Evolutionary conservation across 1,140 invertebrate species (phyloP).

Genomic region (Sipha flava): DNA sequence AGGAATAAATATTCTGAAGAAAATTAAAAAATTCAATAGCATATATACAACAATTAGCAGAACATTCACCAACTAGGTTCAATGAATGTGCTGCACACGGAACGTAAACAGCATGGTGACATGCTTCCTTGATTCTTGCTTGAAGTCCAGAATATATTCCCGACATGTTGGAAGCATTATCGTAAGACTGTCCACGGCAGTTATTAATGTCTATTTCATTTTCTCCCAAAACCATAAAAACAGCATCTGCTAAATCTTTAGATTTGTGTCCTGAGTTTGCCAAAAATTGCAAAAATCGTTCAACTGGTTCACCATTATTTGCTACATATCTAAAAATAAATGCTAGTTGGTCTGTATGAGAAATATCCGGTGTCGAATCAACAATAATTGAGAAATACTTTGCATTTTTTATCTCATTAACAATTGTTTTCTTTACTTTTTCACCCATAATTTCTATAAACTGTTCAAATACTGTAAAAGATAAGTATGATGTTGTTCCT

Average conservation of each 20-base stretch:
- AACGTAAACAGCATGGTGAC: not conserved
- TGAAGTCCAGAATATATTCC: not conserved
- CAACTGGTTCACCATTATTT: slow-evolving; percentile 8
- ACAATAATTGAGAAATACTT: slow-evolving; percentile 43
- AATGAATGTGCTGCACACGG: slow-evolving; percentile 11
- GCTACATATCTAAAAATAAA: not conserved
- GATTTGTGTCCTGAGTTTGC: not conserved
- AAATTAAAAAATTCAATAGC: not conserved
- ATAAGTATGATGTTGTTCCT: slow-evolving; percentile 41
- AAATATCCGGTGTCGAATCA: slow-evolving; percentile 29
- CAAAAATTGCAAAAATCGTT: slow-evolving; percentile 1
- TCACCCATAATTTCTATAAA: slow-evolving; percentile 39
- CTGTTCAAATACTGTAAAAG: slow-evolving; percentile 41
- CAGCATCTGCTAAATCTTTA: not conserved
- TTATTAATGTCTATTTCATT: slow-evolving; percentile 26
- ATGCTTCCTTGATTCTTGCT: not conserved
- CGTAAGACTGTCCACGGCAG: slow-evolving; percentile 39
- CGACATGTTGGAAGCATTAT: slow-evolving; percentile 36
- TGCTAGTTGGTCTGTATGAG: slow-evolving; percentile 23
- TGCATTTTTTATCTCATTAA: slow-evolving; percentile 40
- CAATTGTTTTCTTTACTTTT: slow-evolving; percentile 35
- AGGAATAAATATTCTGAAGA: slow-evolving; percentile 3
- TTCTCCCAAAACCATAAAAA: not conserved
- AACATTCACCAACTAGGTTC: not conserved
- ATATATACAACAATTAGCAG: not conserved